phyloP scores from a whole-genome alignment of 2,797 vertebrate genomes.

The Sciurus carolinensis region DNA sequence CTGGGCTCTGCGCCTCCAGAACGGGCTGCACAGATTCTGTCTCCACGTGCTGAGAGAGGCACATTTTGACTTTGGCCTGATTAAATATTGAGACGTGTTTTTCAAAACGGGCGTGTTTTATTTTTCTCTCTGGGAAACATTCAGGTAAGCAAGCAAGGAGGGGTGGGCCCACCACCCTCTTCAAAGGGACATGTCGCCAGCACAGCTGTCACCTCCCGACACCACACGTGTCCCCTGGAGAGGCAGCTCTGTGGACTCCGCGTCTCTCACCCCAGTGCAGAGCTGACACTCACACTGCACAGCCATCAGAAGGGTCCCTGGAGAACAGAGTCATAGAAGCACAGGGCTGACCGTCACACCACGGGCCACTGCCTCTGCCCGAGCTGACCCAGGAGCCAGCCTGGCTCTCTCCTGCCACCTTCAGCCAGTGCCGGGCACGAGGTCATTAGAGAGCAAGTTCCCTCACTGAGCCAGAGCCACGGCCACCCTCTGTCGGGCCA shows the following conservation, averaged over 20 bases:
- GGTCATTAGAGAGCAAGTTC: not conserved
- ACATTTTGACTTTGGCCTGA: not conserved
- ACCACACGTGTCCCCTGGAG: accelerated
- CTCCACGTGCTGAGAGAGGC: not conserved
- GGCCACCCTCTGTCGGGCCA: not conserved
- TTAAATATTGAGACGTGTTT: slow-evolving; percentile 56
- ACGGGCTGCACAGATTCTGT: no score
- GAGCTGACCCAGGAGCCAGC: no score
- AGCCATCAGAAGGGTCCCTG: not conserved
- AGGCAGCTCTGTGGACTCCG: no score
- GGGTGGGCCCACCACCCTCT: not conserved
- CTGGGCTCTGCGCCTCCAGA: no score
- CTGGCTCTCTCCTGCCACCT: not conserved
- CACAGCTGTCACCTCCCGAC: accelerated
- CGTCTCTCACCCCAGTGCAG: no score
- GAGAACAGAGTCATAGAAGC: not conserved
- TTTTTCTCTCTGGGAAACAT: slow-evolving; percentile 21
- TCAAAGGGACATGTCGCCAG: accelerated
- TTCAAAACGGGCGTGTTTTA: accelerated
- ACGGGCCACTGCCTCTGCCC: not conserved
- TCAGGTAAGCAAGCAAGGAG: not conserved
- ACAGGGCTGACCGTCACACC: no score
- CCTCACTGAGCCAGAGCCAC: not conserved
- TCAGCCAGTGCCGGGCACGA: not conserved
- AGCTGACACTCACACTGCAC: no score